Evolutionary conservation across 2,113 vertebrate genomes (phyloP), one percentile per base, ranked within the genome.

Genomic region (Sialia sialis): DNA sequence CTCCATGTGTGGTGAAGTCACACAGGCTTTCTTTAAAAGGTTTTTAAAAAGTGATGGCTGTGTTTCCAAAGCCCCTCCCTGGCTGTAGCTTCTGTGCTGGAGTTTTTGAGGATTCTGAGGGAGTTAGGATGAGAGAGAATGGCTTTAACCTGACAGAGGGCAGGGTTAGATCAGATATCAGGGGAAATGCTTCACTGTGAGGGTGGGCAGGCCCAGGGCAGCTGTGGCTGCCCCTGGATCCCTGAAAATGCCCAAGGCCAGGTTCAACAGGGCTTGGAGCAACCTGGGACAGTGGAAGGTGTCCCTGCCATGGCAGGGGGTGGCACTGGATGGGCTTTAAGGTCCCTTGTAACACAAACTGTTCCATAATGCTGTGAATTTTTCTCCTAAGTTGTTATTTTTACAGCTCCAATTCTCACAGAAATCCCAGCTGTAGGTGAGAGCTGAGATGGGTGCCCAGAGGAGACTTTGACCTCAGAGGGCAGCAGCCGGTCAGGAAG

Each of bases 201-300:
- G 70, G 17, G 62, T 54, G 16, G 0, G 0, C 0, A 67, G 68
- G 29, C n/a, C 60, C 60, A 81, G 52, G 67, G 52, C 1, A 68
- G 29, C n/a, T 82, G 46, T 2, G 46, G 16, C 52, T 46, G 38
- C 2, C 38, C 46, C 69, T 80, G 62, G n/a, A 54, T 44, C 22
- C 46, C 46, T 46, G 48, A 39, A 0, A 58, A 13, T 43, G 44
- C 0, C 68, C 39, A 5, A 55, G 32, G 43, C 43, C 67, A 58
- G 59, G 52, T 0, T 62, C 34, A 48, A 41, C 0, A 0, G 26
- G 11, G 17, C 11, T 69, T 16, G 48, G 63, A 76, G 26, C 30
- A 41, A 0, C 30, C 39, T 9, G n/a, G 38, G 25, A 15, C 0
- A 34, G 55, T 48, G 46, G 38, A 2, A 89, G 25, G 4, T 54